Percentiles rank a stretch among this genome's conserved stretches.
These are phyloP conservation scores for Drosophila algonquin DNA, from an alignment of 2,888 invertebrate species.

Conservation along the genomic window DNA sequence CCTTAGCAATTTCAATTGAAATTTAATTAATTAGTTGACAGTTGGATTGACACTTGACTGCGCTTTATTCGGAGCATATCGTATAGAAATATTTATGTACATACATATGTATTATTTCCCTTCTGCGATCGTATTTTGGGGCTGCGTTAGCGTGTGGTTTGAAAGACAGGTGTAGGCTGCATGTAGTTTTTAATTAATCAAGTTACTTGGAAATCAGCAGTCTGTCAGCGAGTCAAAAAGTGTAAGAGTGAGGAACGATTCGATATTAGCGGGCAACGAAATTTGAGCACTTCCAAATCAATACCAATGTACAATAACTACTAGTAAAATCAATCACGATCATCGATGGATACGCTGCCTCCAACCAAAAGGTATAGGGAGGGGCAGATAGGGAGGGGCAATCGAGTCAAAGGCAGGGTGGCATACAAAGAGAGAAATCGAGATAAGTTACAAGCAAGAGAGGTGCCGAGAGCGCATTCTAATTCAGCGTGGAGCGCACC, in stretches of 20 bases:
- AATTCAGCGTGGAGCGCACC: constrained; percentile 84
- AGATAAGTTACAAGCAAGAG: constrained; percentile 12
- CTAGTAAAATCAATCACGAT: constrained; percentile 65
- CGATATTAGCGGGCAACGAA: background rate
- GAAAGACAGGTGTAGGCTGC: constrained; percentile 65
- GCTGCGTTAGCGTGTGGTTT: constrained; percentile 23
- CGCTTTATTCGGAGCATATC: constrained; percentile 48
- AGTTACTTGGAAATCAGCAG: constrained; percentile 62
- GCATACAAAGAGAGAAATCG: constrained; percentile 22
- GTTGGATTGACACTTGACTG: constrained; percentile 79
- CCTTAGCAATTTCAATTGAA: constrained; percentile 82
- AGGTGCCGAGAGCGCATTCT: constrained; percentile 71
- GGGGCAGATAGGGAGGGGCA: constrained; percentile 7
- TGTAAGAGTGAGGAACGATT: background rate
- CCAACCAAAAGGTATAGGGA: constrained; percentile 4
- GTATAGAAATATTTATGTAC: constrained; percentile 7
- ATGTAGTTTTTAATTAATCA: constrained; percentile 18
- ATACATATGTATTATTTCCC: constrained; percentile 2
- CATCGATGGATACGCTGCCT: constrained; percentile 4
- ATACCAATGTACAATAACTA: constrained; percentile 39
- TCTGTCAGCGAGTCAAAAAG: constrained; percentile 20
- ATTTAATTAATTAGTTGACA: constrained; percentile 84
- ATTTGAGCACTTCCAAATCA: constrained; percentile 2
- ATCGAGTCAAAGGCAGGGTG: constrained; percentile 4
- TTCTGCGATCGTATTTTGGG: constrained; percentile 17